A percentile compares a stretch with the other conserved stretches of the same genome.
Conservation (phyloP, 2,113 vertebrate species). For the Myrmophylax atrothorax region DNA sequence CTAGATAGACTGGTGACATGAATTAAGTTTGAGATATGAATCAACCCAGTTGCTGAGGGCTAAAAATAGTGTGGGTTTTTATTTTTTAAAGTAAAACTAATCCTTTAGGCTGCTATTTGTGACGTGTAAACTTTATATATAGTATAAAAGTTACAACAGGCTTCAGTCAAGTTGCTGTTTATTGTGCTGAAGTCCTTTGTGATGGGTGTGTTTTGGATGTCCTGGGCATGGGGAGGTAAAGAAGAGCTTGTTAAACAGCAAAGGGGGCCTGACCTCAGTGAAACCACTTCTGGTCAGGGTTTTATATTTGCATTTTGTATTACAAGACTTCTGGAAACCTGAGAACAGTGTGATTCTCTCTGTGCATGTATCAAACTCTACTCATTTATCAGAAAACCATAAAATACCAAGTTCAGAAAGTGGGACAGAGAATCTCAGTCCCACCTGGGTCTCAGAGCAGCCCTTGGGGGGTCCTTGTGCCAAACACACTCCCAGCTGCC, state of each 20-base stretch:
- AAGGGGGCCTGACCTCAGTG: not conserved
- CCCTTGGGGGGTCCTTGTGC: not conserved
- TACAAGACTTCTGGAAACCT: not conserved
- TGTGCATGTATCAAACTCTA: fast-evolving
- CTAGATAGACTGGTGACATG: not conserved
- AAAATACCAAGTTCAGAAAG: not conserved
- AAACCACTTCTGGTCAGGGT: not conserved
- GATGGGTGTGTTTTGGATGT: not conserved
- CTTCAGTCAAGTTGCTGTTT: not conserved
- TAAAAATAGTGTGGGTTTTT: not conserved
- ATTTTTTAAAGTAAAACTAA: not conserved
- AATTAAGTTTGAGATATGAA: not conserved
- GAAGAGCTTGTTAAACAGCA: not conserved
- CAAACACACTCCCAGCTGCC: not conserved
- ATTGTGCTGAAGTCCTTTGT: not conserved
- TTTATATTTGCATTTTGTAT: not conserved
- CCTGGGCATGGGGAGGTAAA: not conserved
- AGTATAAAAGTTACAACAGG: not conserved
- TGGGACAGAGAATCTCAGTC: not conserved
- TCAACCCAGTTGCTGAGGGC: not conserved
- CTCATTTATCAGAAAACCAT: not conserved
- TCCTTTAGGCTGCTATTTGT: not conserved
- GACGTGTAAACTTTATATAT: not conserved
- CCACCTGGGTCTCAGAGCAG: not conserved
- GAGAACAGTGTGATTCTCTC: not conserved